Evolutionary conservation across 30 jellyfish, hydroid and myxozoan genomes (phyloP).

Genomic region (Phacellophora camtschatica): DNA sequence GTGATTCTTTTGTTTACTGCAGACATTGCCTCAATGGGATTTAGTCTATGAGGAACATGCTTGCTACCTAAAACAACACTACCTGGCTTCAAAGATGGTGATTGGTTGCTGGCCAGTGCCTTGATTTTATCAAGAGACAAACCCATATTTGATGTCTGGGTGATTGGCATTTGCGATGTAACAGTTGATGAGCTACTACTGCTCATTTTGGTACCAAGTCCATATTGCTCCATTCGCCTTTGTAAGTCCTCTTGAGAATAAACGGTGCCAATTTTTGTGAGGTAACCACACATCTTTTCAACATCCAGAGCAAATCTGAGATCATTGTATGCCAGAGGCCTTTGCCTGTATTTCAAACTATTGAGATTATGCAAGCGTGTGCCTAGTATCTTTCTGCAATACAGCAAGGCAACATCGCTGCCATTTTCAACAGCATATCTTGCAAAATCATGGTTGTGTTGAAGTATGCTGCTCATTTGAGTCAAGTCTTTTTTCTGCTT

Average conservation of each 20-base stretch:
- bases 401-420: slow-evolving; percentile 90
- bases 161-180: slow-evolving; percentile 13
- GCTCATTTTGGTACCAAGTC: neutral
- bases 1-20: slow-evolving; percentile 73
- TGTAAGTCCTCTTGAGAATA: slow-evolving; percentile 95
- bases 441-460: slow-evolving; percentile 97
- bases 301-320: slow-evolving; percentile 79
- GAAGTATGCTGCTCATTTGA: slow-evolving; percentile 91
- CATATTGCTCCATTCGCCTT: slow-evolving; percentile 72
- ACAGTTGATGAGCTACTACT: neutral
- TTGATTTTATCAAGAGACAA: neutral
- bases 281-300: slow-evolving; percentile 74
- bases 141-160: neutral
- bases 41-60: slow-evolving; percentile 24
- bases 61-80: neutral
- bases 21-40: slow-evolving; percentile 82
- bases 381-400: slow-evolving; percentile 88
- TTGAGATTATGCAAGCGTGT: slow-evolving; percentile 91
- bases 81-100: neutral
- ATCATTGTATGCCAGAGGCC: slow-evolving; percentile 86
- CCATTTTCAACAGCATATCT: slow-evolving; percentile 93
- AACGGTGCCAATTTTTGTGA: slow-evolving; percentile 79
- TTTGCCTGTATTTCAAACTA: slow-evolving; percentile 88
- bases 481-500: slow-evolving; percentile 92
- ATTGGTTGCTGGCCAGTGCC: neutral